Percentiles rank a stretch among this genome's conserved stretches.
These are phyloP conservation scores for Diarsia brunnea DNA, from an alignment of 2,888 invertebrate species.

Conservation along the genomic window DNA sequence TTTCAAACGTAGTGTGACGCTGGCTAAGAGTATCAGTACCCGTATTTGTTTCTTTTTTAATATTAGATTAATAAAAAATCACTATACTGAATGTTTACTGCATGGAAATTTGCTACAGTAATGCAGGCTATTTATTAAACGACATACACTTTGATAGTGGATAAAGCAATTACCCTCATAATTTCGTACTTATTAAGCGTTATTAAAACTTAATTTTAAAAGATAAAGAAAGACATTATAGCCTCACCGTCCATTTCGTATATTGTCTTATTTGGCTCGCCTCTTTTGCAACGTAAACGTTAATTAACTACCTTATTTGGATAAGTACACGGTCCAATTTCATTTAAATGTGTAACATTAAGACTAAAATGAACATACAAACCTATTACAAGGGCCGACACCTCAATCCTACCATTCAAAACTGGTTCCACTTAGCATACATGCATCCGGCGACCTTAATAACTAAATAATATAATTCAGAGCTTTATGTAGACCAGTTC, in stretches of 20 bases:
- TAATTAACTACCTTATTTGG: conserved; percentile 51
- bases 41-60: no score
- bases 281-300: conserved; percentile 47
- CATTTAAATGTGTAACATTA: conserved; percentile 54
- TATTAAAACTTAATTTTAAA: conserved; percentile 23
- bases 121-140: neutral
- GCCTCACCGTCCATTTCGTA: conserved; percentile 4
- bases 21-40: no score
- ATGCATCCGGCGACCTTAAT: conserved; percentile 82
- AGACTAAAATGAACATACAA: conserved; percentile 54
- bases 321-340: conserved; percentile 54
- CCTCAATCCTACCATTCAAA: conserved; percentile 76
- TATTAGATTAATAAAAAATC: neutral
- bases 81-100: neutral
- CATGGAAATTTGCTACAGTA: conserved; percentile 10
- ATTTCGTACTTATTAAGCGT: conserved; percentile 22
- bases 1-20: no score
- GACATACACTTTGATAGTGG: conserved; percentile 16
- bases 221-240: conserved; percentile 42
- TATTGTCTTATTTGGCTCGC: conserved; percentile 46
- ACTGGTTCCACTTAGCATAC: conserved; percentile 77
- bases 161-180: conserved; percentile 39
- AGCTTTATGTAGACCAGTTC: conserved; percentile 46
- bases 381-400: conserved; percentile 57
- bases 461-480: conserved; percentile 72